Percentiles rank a stretch among this genome's conserved stretches.
Conservation (phyloP, 2,113 vertebrate species). For the Hippocampus abdominalis region DNA sequence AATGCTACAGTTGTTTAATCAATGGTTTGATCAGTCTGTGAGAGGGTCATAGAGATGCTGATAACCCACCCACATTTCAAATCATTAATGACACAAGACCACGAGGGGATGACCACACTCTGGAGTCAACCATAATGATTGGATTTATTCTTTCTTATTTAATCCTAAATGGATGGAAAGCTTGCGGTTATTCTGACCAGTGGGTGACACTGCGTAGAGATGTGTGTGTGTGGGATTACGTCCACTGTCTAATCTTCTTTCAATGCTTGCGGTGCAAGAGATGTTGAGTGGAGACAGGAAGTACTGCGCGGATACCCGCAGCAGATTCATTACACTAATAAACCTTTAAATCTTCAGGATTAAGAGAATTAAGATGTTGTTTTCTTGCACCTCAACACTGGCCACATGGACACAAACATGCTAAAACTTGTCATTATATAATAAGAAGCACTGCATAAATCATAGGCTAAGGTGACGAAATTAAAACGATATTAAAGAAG, state of each 20-base stretch:
- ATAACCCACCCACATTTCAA: conserved; percentile 7
- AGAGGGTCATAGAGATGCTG: neutral
- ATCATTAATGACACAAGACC: neutral
- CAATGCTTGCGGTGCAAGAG: neutral
- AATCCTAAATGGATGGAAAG: conserved; percentile 5
- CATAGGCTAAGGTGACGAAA: neutral
- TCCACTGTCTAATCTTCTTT: neutral
- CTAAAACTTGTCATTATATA: conserved; percentile 8
- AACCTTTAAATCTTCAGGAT: conserved; percentile 25
- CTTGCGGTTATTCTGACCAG: neutral
- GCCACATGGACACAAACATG: conserved; percentile 25
- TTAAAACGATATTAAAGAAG: neutral
- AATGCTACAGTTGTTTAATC: neutral
- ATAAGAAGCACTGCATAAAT: neutral
- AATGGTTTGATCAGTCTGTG: neutral
- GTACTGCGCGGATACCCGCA: neutral
- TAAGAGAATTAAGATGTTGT: conserved; percentile 36
- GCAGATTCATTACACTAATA: conserved; percentile 7
- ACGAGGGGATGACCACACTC: neutral
- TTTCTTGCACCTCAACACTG: conserved; percentile 40
- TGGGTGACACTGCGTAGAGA: neutral
- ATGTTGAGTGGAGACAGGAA: conserved; percentile 3
- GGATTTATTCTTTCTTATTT: neutral
- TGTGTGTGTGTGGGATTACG: neutral
- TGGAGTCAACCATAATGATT: conserved; percentile 5